Conservation (phyloP, 2,888 invertebrate genomes). For the Kryphioiulus occultus region DNA sequence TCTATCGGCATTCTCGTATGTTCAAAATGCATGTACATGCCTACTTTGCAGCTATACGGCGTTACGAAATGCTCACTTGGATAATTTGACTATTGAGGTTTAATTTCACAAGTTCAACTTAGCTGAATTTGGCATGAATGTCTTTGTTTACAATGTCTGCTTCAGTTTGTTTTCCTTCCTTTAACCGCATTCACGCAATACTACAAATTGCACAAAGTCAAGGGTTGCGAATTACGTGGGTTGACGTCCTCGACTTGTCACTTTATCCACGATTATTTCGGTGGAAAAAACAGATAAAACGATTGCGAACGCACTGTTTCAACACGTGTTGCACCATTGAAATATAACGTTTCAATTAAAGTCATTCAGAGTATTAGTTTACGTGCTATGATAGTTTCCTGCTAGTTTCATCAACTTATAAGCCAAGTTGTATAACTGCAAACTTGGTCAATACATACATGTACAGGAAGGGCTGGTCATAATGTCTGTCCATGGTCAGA, state of each 20-base stretch:
- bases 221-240: conserved; percentile 25
- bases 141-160: conserved; percentile 17
- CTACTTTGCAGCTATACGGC: neutral
- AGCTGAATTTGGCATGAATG: neutral
- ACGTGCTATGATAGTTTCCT: neutral
- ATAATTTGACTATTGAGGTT: neutral
- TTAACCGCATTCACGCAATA: neutral
- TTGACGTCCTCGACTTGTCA: conserved; percentile 18
- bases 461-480: too few relatives aligned
- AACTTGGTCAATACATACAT: too few relatives aligned
- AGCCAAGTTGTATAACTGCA: too few relatives aligned
- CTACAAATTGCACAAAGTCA: conserved; percentile 14
- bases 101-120: neutral
- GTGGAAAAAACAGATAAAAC: conserved; percentile 36
- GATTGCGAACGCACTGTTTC: neutral
- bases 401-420: neutral
- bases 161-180: neutral
- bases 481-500: too few relatives aligned
- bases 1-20: neutral
- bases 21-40: neutral
- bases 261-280: neutral
- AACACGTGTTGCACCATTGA: neutral
- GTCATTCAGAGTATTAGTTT: neutral
- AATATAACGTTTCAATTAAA: neutral
- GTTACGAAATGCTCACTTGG: neutral